Base-by-base conservation (phyloP, 2,113 vertebrate species). In the Gasterosteus nipponicus region DNA sequence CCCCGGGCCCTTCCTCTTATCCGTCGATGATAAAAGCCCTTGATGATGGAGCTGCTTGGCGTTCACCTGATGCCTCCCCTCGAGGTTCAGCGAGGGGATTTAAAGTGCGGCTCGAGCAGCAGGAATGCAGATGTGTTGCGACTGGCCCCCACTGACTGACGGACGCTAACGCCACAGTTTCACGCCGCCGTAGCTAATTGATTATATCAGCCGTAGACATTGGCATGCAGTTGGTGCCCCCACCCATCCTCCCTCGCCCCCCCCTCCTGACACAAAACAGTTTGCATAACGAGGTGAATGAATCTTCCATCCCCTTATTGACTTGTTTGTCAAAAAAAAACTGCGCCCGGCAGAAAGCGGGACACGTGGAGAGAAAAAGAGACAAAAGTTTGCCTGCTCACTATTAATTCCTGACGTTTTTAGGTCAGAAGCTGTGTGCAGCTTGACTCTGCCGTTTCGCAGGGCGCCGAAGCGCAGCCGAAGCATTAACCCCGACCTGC, bases 391-490 rank as follows among this genome's bases (percentile, higher is more conserved):
- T 61, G 67, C 61, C 22, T 65, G 39, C 35, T 65, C 73, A 7
- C 14, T 49, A 41, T 84, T 82, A 15, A 76, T 80, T 69, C 69
- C 60, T 82, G 83, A 77, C 72, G 63, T 75, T 84, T 84, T 80
- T 14, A 65, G 79, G 74, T 84, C 69, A 83, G 44, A 38, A 54
- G 51, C 53, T 75, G 60, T 66, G 63, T 64, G 39, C 65, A 42
- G 56, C 87, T 81, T 80, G 64, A 79, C 42, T 12, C 61, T n/a
- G 63, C 26, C 80, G 56, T 67, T 67, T 69, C 22, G 5, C 54
- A 71, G 64, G 66, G 57, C 64, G 60, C 42, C 71, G 44, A 72
- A 83, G 78, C 57, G 2, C 72, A 77, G 62, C 77, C 81, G 63
- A 65, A 82, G 78, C 72, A 82, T 78, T 68, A 86, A 80, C 62